phyloP scores from a whole-genome alignment of 2,888 invertebrate species.

The Tridacna gigas region DNA sequence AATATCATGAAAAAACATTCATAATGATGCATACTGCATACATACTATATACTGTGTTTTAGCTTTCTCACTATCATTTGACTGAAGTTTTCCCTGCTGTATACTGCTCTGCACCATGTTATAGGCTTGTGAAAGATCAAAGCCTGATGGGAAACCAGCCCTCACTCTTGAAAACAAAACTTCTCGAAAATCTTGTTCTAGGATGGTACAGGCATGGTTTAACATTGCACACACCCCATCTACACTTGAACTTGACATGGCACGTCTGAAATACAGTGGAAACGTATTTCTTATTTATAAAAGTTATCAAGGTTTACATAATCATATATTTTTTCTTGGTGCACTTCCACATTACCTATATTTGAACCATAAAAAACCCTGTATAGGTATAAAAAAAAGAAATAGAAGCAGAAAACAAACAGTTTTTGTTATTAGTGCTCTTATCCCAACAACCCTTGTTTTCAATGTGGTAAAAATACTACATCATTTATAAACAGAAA shows the following conservation, averaged over 20 bases:
- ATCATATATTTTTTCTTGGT: background rate
- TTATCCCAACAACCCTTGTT: no score
- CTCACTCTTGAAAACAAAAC: conserved; percentile 91
- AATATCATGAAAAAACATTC: no score
- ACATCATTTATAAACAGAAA: no score
- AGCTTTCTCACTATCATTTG: conserved; percentile 90
- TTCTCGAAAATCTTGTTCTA: conserved; percentile 93
- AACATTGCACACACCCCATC: conserved; percentile 98
- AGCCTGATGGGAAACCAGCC: conserved; percentile 90
- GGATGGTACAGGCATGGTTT: conserved; percentile 94
- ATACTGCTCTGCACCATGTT: conserved; percentile 92
- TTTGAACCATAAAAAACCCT: no score
- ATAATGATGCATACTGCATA: background rate
- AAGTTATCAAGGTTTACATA: background rate
- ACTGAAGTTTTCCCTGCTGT: conserved; percentile 92
- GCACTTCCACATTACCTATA: no score
- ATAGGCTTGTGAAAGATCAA: conserved; percentile 89
- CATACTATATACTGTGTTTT: conserved; percentile 91
- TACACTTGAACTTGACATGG: conserved; percentile 95
- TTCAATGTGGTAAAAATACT: no score
- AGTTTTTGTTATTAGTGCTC: no score
- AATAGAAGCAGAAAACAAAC: no score
- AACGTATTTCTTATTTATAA: background rate
- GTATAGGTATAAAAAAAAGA: no score
- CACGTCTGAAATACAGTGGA: conserved; percentile 88